A percentile compares a stretch with the other conserved stretches of the same genome.
Conservation (phyloP, 2,797 vertebrate species). For the Prunella strophiata region DNA sequence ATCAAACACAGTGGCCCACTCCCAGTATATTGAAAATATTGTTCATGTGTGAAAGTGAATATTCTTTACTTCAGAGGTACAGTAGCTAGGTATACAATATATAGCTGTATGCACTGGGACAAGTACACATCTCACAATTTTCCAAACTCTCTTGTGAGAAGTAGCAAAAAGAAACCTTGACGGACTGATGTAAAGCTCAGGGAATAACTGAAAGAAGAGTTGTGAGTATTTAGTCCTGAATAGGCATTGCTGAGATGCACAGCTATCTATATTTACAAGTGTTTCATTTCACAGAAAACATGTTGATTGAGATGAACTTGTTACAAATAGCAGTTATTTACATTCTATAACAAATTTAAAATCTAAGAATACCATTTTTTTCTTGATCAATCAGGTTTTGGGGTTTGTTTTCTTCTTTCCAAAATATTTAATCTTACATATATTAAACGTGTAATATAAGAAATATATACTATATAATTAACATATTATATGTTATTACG, state of each 20-base stretch:
- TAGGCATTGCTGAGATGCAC: neutral
- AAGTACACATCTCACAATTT: neutral
- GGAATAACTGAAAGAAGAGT: neutral
- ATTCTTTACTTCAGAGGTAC: neutral
- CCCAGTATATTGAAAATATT: neutral
- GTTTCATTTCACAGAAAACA: neutral
- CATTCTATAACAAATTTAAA: neutral
- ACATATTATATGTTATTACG: neutral
- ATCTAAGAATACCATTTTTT: neutral
- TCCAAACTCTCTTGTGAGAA: neutral
- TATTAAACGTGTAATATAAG: neutral
- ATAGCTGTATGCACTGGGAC: neutral
- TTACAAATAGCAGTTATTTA: neutral
- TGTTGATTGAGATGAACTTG: neutral
- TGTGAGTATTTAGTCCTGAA: neutral
- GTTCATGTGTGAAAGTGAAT: neutral
- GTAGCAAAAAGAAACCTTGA: neutral
- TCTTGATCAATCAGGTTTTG: neutral
- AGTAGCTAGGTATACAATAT: neutral
- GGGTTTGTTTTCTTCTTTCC: rapidly evolving
- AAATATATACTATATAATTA: neutral
- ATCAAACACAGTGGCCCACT: neutral
- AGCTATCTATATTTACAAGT: neutral
- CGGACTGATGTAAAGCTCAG: neutral
- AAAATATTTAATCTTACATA: neutral